Evolutionary conservation across 2,113 vertebrate genomes (phyloP), one percentile per base, ranked within the genome.

Genomic region (Stictonetta naevosa): DNA sequence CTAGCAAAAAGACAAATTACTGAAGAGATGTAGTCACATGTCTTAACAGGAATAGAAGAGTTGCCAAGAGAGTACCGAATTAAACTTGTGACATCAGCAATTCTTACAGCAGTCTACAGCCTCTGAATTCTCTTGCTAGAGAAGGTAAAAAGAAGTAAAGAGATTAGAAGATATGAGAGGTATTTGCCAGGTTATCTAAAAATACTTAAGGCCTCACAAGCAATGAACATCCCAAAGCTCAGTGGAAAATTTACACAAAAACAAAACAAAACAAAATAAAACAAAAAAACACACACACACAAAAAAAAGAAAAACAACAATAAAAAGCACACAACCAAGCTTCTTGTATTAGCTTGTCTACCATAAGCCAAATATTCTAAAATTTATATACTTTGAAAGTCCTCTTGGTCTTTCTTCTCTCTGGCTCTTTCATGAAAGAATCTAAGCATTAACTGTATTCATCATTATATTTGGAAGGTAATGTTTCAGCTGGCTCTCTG

Each of bases 401-500:
- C 38, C 46, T 95, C 40, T 90, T 92, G 86, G 67, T 84, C 84
- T 85, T 79, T 82, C 62, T 91, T 48, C 44, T 93, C 66, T 25
- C 18, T 79, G 52, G 31, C 26, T 89, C 77, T 86, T 86, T 59
- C 56, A 60, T 82, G 83, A 73, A 94, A 85, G 78, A 85, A 83
- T 79, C 58, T 66, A 36, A 85, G 53, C 74, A 95, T 95, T 92
- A 79, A 46, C 89, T 76, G 71, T 58, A 84, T 93, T 94, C 84
- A 91, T 90, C 84, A 52, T 68, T 84, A 48, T 79, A 82, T 91
- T 92, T 94, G 94, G 93, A 94, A 95, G 86, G 67, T 62, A 76
- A 84, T 92, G 34, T 91, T 93, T 94, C 89, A 96, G 93, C 91
- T 96, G 95, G 91, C 91, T 91, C 63, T 59, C 81, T 89, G 62